These are phyloP conservation scores for Cyprinodon tularosa DNA, from an alignment of 2,113 vertebrate species.

Conservation along the genomic window DNA sequence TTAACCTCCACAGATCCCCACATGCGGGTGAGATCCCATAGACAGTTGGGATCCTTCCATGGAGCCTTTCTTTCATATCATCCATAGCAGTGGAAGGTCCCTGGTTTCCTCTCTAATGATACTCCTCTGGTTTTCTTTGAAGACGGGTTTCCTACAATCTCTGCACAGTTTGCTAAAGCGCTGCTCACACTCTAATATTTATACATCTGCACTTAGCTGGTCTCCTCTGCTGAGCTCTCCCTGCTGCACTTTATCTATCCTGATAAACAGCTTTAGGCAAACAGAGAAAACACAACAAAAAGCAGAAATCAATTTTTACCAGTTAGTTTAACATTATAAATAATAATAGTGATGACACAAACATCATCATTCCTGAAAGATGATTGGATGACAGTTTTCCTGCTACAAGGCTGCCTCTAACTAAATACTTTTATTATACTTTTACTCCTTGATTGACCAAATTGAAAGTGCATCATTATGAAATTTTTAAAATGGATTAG, in stretches of 20 bases:
- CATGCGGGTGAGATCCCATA: slow-evolving; percentile 1
- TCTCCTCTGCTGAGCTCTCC: slow-evolving; percentile 58
- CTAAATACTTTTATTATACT: no score
- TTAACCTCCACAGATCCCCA: not conserved
- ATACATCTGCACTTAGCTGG: slow-evolving; percentile 73
- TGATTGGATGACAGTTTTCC: not conserved
- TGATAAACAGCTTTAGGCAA: slow-evolving; percentile 34
- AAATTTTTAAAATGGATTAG: no score
- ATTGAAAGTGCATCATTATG: no score
- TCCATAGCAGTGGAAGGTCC: slow-evolving; percentile 12
- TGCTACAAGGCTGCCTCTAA: not conserved
- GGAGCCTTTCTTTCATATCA: not conserved
- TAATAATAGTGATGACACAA: no score
- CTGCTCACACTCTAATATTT: slow-evolving; percentile 75
- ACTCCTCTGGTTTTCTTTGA: slow-evolving; percentile 51
- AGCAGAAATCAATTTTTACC: no score
- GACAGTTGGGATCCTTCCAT: slow-evolving; percentile 18
- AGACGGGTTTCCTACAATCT: slow-evolving; percentile 66
- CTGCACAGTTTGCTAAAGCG: slow-evolving; percentile 58
- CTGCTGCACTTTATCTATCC: slow-evolving; percentile 40
- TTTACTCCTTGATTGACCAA: no score
- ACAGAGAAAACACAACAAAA: not conserved
- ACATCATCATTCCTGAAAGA: not conserved
- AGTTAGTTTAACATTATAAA: no score
- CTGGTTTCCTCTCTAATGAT: slow-evolving; percentile 27